phyloP scores from a whole-genome alignment of 2,113 vertebrate genomes.

The Falcunculus frontatus region DNA sequence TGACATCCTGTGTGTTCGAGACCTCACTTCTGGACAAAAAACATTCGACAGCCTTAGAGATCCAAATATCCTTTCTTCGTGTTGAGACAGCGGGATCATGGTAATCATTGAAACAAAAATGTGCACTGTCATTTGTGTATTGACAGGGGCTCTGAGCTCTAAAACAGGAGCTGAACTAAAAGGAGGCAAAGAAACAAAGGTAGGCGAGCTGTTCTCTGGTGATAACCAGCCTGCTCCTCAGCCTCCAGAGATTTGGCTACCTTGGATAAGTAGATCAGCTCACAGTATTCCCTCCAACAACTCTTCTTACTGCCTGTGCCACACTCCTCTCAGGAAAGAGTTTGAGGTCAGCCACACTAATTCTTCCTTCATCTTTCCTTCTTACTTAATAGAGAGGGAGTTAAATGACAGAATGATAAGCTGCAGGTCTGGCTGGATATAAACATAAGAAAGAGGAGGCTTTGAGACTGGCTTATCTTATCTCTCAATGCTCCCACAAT shows the following conservation, averaged over 20 bases:
- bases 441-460: background rate
- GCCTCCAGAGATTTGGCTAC: background rate
- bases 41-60: background rate
- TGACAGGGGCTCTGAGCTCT: background rate
- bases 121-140: background rate
- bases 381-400: background rate
- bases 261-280: background rate
- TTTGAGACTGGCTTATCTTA: background rate
- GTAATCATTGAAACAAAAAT: background rate
- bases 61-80: background rate
- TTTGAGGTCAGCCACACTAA: background rate
- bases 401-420: constrained; percentile 13
- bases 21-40: background rate
- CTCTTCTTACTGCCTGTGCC: background rate
- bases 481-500: background rate
- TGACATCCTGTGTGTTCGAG: background rate
- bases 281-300: background rate
- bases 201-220: background rate
- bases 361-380: background rate
- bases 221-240: background rate
- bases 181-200: background rate
- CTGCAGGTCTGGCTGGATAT: background rate
- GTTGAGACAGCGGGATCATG: background rate
- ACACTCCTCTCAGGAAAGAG: background rate
- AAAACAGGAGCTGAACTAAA: background rate